Conservation (phyloP, 2,888 invertebrate genomes). For the Himalopsyche tibetana region DNA sequence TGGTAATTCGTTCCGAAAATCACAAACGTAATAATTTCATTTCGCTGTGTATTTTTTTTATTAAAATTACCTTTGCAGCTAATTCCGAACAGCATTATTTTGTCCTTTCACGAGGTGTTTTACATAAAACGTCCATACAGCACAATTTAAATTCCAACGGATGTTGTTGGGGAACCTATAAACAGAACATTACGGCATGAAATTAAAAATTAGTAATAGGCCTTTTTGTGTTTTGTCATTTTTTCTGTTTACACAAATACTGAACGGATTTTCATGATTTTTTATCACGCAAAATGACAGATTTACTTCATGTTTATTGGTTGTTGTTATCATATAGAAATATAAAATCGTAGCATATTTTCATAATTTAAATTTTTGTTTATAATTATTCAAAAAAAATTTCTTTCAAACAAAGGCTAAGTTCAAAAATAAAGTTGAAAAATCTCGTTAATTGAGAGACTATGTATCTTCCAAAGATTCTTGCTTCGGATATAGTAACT, state of each 20-base stretch:
- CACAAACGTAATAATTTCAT: slow-evolving; percentile 6
- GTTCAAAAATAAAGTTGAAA: no score
- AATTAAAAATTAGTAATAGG: slow-evolving; percentile 11
- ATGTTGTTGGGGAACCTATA: neutral
- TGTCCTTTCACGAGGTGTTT: slow-evolving; percentile 5
- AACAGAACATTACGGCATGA: slow-evolving; percentile 11
- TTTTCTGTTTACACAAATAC: neutral
- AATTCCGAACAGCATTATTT: slow-evolving; percentile 18
- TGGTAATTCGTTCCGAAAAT: neutral
- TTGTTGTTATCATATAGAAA: no score
- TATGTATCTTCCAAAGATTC: no score
- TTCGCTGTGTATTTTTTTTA: neutral
- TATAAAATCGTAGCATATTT: no score
- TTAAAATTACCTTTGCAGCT: slow-evolving; percentile 4
- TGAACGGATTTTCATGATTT: neutral
- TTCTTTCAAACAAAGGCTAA: no score
- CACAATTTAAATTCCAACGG: slow-evolving; percentile 33
- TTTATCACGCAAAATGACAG: neutral
- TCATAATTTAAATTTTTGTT: no score
- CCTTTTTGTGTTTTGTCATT: neutral
- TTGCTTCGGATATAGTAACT: no score
- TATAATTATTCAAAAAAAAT: no score
- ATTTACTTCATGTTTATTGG: no score
- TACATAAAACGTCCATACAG: slow-evolving; percentile 42
- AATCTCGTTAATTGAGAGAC: no score